Evolutionary conservation across 2,113 vertebrate species (phyloP), one percentile per base, ranked within the genome.

Genomic region (Heteronetta atricapilla): DNA sequence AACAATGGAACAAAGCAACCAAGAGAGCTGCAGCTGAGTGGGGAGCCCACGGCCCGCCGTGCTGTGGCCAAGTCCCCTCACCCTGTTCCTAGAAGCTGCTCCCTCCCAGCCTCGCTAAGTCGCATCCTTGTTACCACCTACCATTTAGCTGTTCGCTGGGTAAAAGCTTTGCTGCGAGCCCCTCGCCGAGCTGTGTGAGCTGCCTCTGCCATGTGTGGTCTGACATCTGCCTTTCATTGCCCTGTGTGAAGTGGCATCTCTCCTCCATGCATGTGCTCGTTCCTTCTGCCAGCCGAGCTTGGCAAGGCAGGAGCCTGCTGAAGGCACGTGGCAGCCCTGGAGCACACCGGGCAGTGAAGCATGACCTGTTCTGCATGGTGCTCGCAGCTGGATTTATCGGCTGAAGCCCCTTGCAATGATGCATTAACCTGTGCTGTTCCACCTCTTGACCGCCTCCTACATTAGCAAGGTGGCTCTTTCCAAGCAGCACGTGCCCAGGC

Each of bases 1-100:
- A 82, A 91, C 89, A 95, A 92, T 85, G 67, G 86, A 90, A 96
- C 81, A 95, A 93, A 94, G 83, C 10, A 1, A 78, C 83, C 59
- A 36, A 3, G 16, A 89, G 34, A 93, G 66, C 80, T 6, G 1
- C 56, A 90, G 73, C 73, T 56, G 64, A 88, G 69, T 1, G 3
- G 58, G 44, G 79, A 77, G 70, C 84, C 74, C 68, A 66, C 4
- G 17, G 79, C 42, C 42, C 83, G 62, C 60, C 11, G 50, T 0
- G 1, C 56, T 90, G 66, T 33, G 73, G 53, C 76, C 58, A 13
- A 0, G 0, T 64, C 34, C 62, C 44, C 69, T 79, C 10, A 8
- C 50, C 34, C 42, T 58, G 2, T 70, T 79, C 73, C 70, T 82
- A 70, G 76, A 95, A 94, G 78, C 58, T 79, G 73, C 73, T 83